Evolutionary conservation across 2,888 invertebrate genomes (phyloP).

Genomic region (Nymphalis urticae): DNA sequence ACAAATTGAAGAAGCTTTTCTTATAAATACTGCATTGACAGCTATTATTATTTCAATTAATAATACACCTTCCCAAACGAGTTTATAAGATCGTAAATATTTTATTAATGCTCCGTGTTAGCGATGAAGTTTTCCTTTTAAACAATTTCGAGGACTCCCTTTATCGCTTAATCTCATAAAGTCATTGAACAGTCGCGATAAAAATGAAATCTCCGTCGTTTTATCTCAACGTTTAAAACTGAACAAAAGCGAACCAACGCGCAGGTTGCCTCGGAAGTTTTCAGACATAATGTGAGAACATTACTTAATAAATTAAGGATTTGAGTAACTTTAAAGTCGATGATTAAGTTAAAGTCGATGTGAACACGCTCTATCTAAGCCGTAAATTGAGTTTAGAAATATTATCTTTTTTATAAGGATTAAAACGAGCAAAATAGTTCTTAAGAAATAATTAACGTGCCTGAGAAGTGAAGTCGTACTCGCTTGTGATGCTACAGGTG

Average conservation of each 20-base stretch:
- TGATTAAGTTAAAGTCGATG: no score
- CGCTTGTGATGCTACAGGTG: no score
- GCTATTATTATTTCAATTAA: no score
- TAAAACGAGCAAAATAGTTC: no score
- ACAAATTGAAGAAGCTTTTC: no score
- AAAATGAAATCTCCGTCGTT: constrained; percentile 12
- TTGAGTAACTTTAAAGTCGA: constrained; percentile 7
- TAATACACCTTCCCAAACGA: background rate
- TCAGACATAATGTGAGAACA: constrained; percentile 10
- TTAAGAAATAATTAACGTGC: no score
- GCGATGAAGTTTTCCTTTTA: background rate
- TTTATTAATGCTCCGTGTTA: background rate
- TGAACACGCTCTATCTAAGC: no score
- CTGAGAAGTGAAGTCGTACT: no score
- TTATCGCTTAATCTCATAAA: constrained; percentile 29
- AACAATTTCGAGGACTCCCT: constrained; percentile 4
- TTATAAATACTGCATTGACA: no score
- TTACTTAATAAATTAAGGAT: constrained; percentile 9
- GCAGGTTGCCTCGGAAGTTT: constrained; percentile 4
- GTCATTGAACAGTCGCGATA: constrained; percentile 22
- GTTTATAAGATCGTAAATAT: background rate
- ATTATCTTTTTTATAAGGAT: no score
- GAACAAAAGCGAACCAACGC: constrained; percentile 1
- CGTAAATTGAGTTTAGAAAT: no score
- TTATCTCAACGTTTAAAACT: constrained; percentile 1